Conservation (phyloP, 1,140 invertebrate species). For the Trachymyrmex cornetzi region DNA sequence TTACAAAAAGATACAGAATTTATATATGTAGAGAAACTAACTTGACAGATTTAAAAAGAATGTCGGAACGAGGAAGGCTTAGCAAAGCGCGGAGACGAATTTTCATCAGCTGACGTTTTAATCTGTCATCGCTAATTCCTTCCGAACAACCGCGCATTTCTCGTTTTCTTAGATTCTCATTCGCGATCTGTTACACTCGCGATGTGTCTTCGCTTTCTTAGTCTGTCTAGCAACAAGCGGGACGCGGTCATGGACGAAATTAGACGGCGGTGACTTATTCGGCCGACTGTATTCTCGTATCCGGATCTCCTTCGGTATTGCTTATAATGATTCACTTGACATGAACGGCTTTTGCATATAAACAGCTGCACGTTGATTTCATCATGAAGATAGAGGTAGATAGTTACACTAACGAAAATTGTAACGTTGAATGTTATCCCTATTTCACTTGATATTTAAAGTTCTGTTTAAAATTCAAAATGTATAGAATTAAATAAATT, state of each 20-base stretch:
- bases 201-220: conserved; percentile 30
- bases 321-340: conserved; percentile 59
- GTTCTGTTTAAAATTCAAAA: not conserved
- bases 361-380: conserved; percentile 35
- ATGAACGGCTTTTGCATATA: conserved; percentile 69
- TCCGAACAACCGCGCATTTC: not conserved
- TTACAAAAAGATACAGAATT: not conserved
- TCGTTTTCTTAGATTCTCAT: conserved; percentile 13
- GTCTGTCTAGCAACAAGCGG: conserved; percentile 36
- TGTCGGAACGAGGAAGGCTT: not conserved
- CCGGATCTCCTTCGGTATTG: conserved; percentile 31
- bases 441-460: not conserved
- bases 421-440: not conserved
- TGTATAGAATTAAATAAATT: not conserved
- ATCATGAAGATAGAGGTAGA: conserved; percentile 17
- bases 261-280: conserved; percentile 55
- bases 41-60: not conserved
- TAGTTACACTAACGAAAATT: conserved; percentile 39
- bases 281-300: conserved; percentile 36
- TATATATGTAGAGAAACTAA: not conserved
- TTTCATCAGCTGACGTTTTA: not conserved
- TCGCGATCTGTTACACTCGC: not conserved
- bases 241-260: conserved; percentile 53
- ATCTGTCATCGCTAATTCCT: conserved; percentile 2
- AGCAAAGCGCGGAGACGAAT: not conserved